These are phyloP conservation scores for Saccopteryx bilineata DNA, from an alignment of 2,113 vertebrate genomes.

Conservation along the genomic window DNA sequence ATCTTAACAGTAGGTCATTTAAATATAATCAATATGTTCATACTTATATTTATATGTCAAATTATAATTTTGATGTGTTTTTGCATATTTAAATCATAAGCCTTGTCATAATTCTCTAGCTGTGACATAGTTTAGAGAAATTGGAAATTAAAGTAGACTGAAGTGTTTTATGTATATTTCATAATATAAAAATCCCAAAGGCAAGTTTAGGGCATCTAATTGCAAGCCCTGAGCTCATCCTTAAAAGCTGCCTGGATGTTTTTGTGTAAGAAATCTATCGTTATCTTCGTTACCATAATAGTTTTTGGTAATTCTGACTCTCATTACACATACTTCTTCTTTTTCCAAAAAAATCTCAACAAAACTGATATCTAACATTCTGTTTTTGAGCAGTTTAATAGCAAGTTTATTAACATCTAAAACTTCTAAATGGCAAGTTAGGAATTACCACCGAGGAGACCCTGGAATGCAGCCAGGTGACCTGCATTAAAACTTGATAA, in stretches of 20 bases:
- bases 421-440: conserved; percentile 36
- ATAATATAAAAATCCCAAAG: not conserved
- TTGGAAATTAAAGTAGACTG: not conserved
- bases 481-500: not conserved
- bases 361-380: not conserved
- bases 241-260: not conserved
- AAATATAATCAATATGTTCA: not conserved
- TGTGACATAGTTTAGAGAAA: conserved; percentile 26
- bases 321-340: not conserved
- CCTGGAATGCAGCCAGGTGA: not conserved
- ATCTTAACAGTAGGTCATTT: not conserved
- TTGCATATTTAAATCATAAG: conserved; percentile 1
- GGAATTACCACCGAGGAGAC: not conserved
- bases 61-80: conserved; percentile 16
- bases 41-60: not conserved
- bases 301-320: conserved; percentile 29
- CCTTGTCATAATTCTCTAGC: not conserved
- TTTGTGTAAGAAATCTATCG: not conserved
- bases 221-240: not conserved
- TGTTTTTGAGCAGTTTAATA: conserved; percentile 31
- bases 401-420: not conserved
- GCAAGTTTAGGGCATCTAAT: not conserved
- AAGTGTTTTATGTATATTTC: conserved; percentile 1
- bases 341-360: not conserved
- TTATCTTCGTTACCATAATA: conserved; percentile 3